Conservation (phyloP, 2,888 invertebrate genomes). For the Lochmaea capreae region DNA sequence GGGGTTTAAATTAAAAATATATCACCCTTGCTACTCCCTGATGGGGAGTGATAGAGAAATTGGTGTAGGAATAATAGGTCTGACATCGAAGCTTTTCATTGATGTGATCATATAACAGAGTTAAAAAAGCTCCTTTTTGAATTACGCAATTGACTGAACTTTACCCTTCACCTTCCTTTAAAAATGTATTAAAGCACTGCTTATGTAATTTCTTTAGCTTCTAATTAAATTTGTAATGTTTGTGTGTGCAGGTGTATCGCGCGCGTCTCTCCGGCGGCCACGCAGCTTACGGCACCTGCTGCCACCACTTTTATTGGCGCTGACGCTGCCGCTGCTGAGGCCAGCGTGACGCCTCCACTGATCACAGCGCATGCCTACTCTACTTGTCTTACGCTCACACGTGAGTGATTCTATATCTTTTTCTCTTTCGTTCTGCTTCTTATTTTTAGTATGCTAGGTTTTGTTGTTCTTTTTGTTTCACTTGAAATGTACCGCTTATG, state of each 20-base stretch:
- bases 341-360: constrained; percentile 55
- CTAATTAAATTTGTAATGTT: constrained; percentile 36
- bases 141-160: not conserved
- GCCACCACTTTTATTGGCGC: constrained; percentile 60
- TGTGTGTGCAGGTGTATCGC: constrained; percentile 62
- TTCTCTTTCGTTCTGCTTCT: constrained; percentile 40
- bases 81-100: too few species aligned
- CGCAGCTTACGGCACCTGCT: constrained; percentile 55
- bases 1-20: too few species aligned
- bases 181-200: constrained; percentile 24
- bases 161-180: not conserved
- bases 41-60: too few species aligned
- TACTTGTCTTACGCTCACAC: constrained; percentile 47
- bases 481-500: not conserved
- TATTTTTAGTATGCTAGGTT: not conserved
- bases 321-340: constrained; percentile 59
- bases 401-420: constrained; percentile 46
- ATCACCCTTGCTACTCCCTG: too few species aligned
- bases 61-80: too few species aligned
- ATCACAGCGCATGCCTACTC: constrained; percentile 47
- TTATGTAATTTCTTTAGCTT: constrained; percentile 6
- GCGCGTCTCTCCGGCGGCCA: constrained; percentile 51
- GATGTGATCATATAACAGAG: too few species aligned
- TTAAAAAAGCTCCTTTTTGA: too few species aligned
- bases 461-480: not conserved